phyloP scores from a whole-genome alignment of 2,888 invertebrate genomes.

The Schizotus pectinicornis region DNA sequence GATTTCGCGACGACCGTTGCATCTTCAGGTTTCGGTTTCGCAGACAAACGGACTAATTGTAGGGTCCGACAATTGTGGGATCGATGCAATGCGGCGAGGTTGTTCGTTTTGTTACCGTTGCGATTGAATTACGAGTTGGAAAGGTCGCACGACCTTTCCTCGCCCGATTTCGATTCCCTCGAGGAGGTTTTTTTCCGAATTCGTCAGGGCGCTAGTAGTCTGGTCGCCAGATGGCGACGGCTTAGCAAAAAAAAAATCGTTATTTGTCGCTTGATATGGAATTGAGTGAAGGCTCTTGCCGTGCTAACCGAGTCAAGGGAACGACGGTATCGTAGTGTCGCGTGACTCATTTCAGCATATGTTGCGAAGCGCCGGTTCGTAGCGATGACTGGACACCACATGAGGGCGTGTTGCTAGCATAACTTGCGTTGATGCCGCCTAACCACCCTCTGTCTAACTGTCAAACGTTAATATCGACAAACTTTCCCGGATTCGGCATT shows the following conservation, averaged over 20 bases:
- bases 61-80: slow-evolving; percentile 13
- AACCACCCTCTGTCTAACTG: too few relatives aligned
- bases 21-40: too few relatives aligned
- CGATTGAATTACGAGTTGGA: slow-evolving; percentile 24
- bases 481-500: slow-evolving; percentile 1
- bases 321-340: slow-evolving; percentile 18
- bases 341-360: slow-evolving; percentile 25
- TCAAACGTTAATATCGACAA: too few relatives aligned
- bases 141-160: slow-evolving; percentile 30
- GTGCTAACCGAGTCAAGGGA: slow-evolving; percentile 28
- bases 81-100: slow-evolving; percentile 7
- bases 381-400: neutral
- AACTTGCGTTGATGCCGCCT: too few relatives aligned
- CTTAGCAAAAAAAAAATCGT: slow-evolving; percentile 5
- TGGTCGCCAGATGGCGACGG: slow-evolving; percentile 22
- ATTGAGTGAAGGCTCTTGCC: slow-evolving; percentile 12
- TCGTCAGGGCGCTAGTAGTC: slow-evolving; percentile 1
- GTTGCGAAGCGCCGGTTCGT: slow-evolving; percentile 10
- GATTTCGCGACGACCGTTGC: too few relatives aligned
- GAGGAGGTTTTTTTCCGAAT: slow-evolving; percentile 11
- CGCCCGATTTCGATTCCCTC: neutral
- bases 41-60: too few relatives aligned
- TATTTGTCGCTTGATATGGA: slow-evolving; percentile 26
- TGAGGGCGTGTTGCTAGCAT: too few relatives aligned
- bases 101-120: slow-evolving; percentile 13